Conservation (phyloP, 2,888 invertebrate species). For the Mimachlamys varia region DNA sequence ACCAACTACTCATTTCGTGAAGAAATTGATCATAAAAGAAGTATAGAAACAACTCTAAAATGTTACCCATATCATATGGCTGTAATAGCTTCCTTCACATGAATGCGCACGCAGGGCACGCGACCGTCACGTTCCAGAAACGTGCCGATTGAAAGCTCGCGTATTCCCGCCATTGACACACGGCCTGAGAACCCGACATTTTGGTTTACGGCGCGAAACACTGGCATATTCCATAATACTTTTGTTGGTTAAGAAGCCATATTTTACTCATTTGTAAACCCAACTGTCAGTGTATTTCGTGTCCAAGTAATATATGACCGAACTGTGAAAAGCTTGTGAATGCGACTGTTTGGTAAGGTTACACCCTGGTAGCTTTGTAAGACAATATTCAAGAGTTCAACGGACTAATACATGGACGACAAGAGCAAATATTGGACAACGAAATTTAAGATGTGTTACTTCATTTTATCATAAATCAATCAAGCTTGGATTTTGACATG, state of each 20-base stretch:
- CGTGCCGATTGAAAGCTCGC: not conserved
- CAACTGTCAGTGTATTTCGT: constrained; percentile 1
- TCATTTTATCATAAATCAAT: constrained; percentile 6
- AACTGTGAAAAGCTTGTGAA: not conserved
- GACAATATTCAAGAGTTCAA: not conserved
- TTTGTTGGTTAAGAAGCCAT: constrained; percentile 12
- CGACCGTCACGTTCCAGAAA: constrained; percentile 37
- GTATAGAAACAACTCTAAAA: not conserved
- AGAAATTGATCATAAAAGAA: not conserved
- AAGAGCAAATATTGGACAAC: not conserved
- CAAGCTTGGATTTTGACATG: not conserved
- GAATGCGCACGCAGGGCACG: constrained; percentile 37
- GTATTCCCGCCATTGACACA: constrained; percentile 14
- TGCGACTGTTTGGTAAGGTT: not conserved
- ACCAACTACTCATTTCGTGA: not conserved
- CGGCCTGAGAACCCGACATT: not conserved
- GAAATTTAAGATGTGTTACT: not conserved
- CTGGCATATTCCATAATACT: constrained; percentile 13
- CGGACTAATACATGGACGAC: not conserved
- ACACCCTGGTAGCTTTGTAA: not conserved
- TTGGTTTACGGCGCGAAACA: not conserved
- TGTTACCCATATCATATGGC: constrained; percentile 28
- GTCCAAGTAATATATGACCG: not conserved
- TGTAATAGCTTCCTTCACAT: not conserved
- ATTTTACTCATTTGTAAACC: constrained; percentile 14